A percentile compares a stretch with the other conserved stretches of the same genome.
phyloP scores from a whole-genome alignment of 2,888 invertebrate genomes.

The Drosophila merina region DNA sequence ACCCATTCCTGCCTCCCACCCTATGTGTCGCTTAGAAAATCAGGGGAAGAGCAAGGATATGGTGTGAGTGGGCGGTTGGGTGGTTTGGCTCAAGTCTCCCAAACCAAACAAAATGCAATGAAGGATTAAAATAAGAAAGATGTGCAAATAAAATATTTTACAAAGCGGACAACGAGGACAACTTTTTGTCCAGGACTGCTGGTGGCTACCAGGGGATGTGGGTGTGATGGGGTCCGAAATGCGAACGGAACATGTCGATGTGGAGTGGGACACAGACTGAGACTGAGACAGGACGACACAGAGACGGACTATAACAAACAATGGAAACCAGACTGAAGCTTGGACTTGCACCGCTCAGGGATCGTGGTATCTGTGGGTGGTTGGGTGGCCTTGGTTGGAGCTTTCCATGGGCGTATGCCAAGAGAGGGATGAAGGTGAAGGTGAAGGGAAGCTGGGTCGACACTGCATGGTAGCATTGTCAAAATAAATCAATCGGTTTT shows the following conservation, averaged over 20 bases:
- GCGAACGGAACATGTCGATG: constrained; percentile 70
- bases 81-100: constrained; percentile 31
- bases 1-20: constrained; percentile 8
- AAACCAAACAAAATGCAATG: constrained; percentile 61
- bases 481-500: constrained; percentile 83
- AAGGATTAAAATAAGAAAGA: constrained; percentile 83
- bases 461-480: constrained; percentile 78
- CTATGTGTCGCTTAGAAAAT: constrained; percentile 4
- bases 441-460: constrained; percentile 11
- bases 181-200: constrained; percentile 47
- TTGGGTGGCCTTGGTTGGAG: not conserved
- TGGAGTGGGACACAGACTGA: constrained; percentile 17
- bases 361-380: constrained; percentile 28
- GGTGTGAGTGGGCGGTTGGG: not conserved
- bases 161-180: constrained; percentile 72
- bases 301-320: constrained; percentile 53
- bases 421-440: not conserved
- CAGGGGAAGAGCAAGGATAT: not conserved
- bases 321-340: constrained; percentile 36
- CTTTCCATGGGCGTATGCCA: not conserved
- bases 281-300: not conserved
- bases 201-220: constrained; percentile 3
- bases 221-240: constrained; percentile 66
- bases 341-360: constrained; percentile 25
- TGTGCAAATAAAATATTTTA: constrained; percentile 82